A percentile compares a stretch with the other conserved stretches of the same genome.
Evolutionary conservation across 2,888 invertebrate genomes (phyloP).

Genomic region (Apodemia mormo): DNA sequence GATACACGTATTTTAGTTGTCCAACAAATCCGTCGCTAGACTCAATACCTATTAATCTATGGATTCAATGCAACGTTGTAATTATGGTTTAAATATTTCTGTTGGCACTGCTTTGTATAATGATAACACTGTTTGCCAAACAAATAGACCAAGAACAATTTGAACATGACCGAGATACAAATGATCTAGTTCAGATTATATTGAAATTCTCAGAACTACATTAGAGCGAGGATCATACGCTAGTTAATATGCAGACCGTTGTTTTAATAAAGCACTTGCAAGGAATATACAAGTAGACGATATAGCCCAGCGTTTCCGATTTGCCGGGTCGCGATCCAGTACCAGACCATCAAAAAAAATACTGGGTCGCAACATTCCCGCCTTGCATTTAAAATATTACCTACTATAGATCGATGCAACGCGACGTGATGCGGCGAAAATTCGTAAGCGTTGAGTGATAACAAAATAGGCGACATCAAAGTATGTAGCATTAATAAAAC

Average conservation of each 20-base stretch:
- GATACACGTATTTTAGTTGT: too few species aligned
- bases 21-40: too few species aligned
- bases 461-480: too few species aligned
- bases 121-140: constrained; percentile 9
- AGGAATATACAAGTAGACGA: not conserved
- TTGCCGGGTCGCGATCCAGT: too few species aligned
- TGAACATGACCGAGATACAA: not conserved
- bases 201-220: constrained; percentile 7
- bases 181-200: constrained; percentile 6
- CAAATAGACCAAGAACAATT: not conserved
- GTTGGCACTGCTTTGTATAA: not conserved
- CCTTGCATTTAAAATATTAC: too few species aligned
- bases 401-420: too few species aligned
- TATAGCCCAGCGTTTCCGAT: not conserved
- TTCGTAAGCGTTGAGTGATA: too few species aligned
- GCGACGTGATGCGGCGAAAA: too few species aligned
- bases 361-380: too few species aligned
- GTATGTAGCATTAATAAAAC: too few species aligned
- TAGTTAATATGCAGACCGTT: not conserved
- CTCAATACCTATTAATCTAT: not conserved
- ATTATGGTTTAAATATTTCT: not conserved
- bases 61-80: not conserved
- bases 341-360: too few species aligned
- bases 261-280: not conserved
- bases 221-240: constrained; percentile 4